These are phyloP conservation scores for Latrodectus hesperus DNA, from an alignment of 2,888 invertebrate species.

Conservation along the genomic window DNA sequence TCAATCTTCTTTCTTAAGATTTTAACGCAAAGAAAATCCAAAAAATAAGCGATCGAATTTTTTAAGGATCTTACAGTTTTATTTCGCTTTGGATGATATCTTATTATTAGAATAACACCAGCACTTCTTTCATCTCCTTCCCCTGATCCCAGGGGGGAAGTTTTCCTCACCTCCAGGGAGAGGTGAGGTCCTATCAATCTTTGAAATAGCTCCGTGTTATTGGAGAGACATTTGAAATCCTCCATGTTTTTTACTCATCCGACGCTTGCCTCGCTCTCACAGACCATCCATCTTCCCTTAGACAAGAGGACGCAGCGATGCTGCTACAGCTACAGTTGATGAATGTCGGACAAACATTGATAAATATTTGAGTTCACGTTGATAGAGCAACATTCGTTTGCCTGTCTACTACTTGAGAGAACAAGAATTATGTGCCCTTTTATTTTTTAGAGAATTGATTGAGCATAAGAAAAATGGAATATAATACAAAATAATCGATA, in stretches of 20 bases:
- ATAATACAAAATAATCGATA: no score
- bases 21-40: no score
- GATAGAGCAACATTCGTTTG: constrained; percentile 4
- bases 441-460: not conserved
- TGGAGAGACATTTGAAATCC: constrained; percentile 41
- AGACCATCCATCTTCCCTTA: constrained; percentile 45
- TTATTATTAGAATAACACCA: no score
- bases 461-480: no score
- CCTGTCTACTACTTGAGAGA: not conserved
- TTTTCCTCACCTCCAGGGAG: not conserved
- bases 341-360: constrained; percentile 55
- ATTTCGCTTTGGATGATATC: no score
- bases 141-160: constrained; percentile 26
- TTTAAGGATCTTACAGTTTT: no score
- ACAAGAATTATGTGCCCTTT: not conserved
- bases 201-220: constrained; percentile 1
- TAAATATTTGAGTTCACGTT: constrained; percentile 57
- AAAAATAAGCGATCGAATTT: no score
- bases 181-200: constrained; percentile 23
- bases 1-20: no score
- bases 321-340: constrained; percentile 30
- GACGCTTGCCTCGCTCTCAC: constrained; percentile 57
- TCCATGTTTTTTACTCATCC: constrained; percentile 53
- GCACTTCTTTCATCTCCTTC: not conserved
- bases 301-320: constrained; percentile 32